Conservation (phyloP, 2,888 invertebrate species). For the Xylocampa areola region DNA sequence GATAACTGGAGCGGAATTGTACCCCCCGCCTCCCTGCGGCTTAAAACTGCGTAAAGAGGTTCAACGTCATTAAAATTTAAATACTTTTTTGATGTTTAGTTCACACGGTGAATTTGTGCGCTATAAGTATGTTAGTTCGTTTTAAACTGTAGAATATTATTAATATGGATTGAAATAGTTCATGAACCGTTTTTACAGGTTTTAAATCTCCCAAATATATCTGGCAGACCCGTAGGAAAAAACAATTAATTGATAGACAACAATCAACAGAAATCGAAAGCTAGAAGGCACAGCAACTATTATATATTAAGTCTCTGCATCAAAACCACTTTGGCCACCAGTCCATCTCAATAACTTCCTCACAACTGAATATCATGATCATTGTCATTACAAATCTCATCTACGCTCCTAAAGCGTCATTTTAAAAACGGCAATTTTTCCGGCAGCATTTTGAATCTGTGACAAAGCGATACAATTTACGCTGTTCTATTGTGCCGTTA, state of each 20-base stretch:
- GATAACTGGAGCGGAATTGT: conserved; percentile 83
- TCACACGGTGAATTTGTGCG: conserved; percentile 7
- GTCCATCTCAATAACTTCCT: neutral
- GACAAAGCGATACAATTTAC: conserved; percentile 51
- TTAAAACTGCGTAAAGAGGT: conserved; percentile 58
- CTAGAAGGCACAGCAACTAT: too few relatives aligned
- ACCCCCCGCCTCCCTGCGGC: conserved; percentile 36
- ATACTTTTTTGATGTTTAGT: conserved; percentile 53
- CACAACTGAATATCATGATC: neutral
- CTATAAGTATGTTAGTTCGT: neutral
- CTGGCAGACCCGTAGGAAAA: too few relatives aligned
- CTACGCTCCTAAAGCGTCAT: conserved; percentile 28
- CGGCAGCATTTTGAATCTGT: conserved; percentile 24
- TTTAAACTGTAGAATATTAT: too few relatives aligned
- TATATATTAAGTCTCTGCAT: too few relatives aligned
- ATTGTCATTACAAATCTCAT: conserved; percentile 27
- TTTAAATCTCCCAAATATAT: too few relatives aligned
- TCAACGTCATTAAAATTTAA: conserved; percentile 57
- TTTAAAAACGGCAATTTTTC: conserved; percentile 36
- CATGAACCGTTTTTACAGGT: too few relatives aligned
- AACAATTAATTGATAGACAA: too few relatives aligned
- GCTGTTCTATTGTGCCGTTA: conserved; percentile 48
- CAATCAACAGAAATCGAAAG: too few relatives aligned
- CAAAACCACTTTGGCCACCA: neutral
- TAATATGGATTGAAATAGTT: too few relatives aligned